A percentile compares a stretch with the other conserved stretches of the same genome.
Conservation (phyloP, 2,888 invertebrate species). For the Drosophila rellima region DNA sequence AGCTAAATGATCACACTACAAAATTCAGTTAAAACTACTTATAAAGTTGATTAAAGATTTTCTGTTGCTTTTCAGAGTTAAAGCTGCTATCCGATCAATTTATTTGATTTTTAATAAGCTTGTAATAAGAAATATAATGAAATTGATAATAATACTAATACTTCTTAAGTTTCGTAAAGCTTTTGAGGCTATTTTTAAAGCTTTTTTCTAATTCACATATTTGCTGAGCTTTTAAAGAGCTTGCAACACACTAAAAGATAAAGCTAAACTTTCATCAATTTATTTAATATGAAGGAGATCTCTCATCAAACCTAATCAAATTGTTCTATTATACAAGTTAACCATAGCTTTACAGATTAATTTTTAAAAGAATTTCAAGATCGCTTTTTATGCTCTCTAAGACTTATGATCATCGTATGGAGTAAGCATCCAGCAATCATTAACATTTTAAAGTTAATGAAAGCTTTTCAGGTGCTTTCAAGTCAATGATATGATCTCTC, state of each 20-base stretch:
- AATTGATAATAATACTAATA: background rate
- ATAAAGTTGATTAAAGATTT: background rate
- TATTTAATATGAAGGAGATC: background rate
- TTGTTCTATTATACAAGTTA: background rate
- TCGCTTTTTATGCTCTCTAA: background rate
- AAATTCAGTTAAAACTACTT: background rate
- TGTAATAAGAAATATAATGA: background rate
- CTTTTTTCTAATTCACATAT: too few species aligned
- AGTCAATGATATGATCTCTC: background rate
- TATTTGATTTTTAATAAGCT: background rate
- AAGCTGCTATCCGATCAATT: background rate
- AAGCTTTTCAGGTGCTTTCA: slow-evolving; percentile 3
- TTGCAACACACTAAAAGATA: background rate
- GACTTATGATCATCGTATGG: background rate
- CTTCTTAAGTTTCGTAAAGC: background rate
- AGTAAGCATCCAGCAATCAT: too few species aligned
- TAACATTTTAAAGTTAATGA: slow-evolving; percentile 1
- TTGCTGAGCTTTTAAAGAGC: background rate
- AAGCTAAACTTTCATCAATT: background rate
- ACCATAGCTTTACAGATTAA: background rate
- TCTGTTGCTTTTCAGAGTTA: background rate
- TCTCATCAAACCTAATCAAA: background rate
- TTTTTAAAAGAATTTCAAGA: background rate
- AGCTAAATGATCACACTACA: too few species aligned
- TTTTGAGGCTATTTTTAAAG: background rate